Evolutionary conservation across 2,113 vertebrate species (phyloP).

Genomic region (Antigone vipio): DNA sequence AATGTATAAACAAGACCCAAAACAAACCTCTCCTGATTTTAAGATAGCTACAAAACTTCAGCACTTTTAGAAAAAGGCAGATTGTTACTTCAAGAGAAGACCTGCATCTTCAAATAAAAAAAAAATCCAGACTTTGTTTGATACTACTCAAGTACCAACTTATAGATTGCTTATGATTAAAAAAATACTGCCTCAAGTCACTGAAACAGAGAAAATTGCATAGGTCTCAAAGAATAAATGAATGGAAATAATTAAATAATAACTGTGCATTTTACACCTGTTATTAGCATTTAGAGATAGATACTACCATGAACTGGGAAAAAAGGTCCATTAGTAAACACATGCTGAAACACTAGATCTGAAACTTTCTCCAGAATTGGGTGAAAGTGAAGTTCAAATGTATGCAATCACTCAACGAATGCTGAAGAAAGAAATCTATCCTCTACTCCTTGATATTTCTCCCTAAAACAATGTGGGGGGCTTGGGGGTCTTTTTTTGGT

Average conservation of each 20-base stretch:
- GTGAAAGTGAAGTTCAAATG: neutral
- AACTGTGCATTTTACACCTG: neutral
- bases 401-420: neutral
- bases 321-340: neutral
- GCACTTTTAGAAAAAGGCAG: accelerated
- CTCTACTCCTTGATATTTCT: neutral
- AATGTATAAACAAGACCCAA: neutral
- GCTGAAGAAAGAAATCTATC: neutral
- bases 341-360: neutral
- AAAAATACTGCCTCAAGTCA: neutral
- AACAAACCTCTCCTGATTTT: neutral
- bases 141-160: neutral
- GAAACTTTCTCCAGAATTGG: neutral
- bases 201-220: neutral
- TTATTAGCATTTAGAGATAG: neutral
- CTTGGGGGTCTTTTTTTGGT: too few species aligned
- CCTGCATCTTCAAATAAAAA: neutral
- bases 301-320: neutral
- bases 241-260: neutral
- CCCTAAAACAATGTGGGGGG: neutral
- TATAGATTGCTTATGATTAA: neutral
- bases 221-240: neutral
- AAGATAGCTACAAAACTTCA: neutral
- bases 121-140: neutral
- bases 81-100: neutral